These are phyloP conservation scores for Xyliphius kryptos DNA, from an alignment of 2,113 vertebrate genomes.

Conservation along the genomic window DNA sequence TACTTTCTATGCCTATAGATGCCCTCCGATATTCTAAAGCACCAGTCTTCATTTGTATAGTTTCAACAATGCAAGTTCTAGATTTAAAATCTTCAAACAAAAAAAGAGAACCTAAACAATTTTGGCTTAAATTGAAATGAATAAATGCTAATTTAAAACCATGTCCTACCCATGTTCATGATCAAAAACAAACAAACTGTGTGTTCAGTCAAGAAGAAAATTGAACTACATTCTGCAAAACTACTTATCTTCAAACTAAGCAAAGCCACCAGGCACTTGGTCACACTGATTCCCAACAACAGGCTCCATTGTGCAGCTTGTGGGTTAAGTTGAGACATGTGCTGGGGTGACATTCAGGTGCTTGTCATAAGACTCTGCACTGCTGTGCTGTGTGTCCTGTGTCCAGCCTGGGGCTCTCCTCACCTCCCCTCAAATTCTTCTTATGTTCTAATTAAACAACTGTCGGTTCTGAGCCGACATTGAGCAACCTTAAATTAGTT, in stretches of 20 bases:
- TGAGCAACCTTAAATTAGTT: neutral
- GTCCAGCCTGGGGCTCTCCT: conserved; percentile 25
- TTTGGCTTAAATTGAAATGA: too few relatives aligned
- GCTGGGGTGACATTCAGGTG: conserved; percentile 58
- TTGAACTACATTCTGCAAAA: neutral
- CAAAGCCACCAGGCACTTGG: conserved; percentile 7
- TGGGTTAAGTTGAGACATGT: conserved; percentile 44
- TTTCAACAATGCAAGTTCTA: too few relatives aligned
- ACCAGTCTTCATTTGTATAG: too few relatives aligned
- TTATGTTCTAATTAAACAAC: neutral
- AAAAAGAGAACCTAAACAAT: too few relatives aligned
- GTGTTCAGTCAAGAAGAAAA: too few relatives aligned
- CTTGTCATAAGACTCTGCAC: conserved; percentile 53
- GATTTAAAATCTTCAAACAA: too few relatives aligned
- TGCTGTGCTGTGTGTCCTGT: conserved; percentile 33
- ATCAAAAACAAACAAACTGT: too few relatives aligned
- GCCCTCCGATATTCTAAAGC: too few relatives aligned
- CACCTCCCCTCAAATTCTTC: neutral
- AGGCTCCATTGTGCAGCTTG: conserved; percentile 44
- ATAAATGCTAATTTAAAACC: too few relatives aligned
- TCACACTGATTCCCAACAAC: conserved; percentile 39
- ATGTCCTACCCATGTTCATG: too few relatives aligned
- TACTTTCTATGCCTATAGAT: too few relatives aligned
- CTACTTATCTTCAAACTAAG: neutral
- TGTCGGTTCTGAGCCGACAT: neutral